These are phyloP conservation scores for Acrocephalus arundinaceus DNA, from an alignment of 2,113 vertebrate genomes.

Conservation along the genomic window DNA sequence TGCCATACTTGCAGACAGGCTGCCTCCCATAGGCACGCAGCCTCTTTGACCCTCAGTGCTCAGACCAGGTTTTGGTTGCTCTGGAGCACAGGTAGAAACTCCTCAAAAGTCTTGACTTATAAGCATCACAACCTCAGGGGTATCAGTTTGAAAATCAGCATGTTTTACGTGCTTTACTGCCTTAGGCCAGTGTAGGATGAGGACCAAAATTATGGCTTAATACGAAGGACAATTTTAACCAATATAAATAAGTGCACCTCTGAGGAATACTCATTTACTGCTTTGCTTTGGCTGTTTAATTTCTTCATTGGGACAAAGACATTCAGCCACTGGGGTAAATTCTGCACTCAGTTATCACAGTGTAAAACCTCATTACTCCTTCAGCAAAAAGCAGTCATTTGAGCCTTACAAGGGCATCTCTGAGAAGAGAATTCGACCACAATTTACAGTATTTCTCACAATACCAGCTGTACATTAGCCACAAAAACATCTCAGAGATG, in stretches of 20 bases:
- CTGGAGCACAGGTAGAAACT: background rate
- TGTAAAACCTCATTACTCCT: background rate
- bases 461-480: background rate
- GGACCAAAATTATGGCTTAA: background rate
- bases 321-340: background rate
- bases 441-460: background rate
- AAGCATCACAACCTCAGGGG: background rate
- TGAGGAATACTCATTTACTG: background rate
- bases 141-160: background rate
- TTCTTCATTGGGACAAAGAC: background rate
- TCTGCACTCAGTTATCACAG: background rate
- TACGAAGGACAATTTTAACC: background rate
- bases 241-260: background rate
- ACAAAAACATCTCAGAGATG: slow-evolving; percentile 24
- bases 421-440: background rate
- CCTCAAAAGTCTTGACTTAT: background rate
- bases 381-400: background rate
- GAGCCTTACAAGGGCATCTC: background rate
- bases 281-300: background rate
- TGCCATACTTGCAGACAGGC: background rate
- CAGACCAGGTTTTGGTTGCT: background rate
- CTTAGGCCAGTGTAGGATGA: background rate
- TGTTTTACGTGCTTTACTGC: background rate
- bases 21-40: background rate
- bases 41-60: background rate